Conservation (phyloP, 2,797 vertebrate species). For the Gymnoscopelus microlampas region DNA sequence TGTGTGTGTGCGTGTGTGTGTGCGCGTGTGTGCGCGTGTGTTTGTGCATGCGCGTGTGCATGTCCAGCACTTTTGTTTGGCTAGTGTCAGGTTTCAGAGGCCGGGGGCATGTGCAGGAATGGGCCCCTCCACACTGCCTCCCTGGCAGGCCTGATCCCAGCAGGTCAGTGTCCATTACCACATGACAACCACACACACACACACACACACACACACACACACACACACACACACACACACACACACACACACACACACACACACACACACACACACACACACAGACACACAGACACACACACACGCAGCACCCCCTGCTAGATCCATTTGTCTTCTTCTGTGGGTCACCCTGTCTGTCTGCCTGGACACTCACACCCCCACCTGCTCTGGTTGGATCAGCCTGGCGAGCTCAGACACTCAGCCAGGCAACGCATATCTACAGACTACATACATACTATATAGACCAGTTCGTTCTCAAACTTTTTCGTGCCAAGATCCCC, state of each 20-base stretch:
- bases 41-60: conserved; percentile 33
- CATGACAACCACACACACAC: conserved; percentile 64
- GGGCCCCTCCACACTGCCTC: conserved; percentile 63
- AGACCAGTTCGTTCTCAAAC: no score
- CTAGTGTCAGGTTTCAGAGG: conserved; percentile 74
- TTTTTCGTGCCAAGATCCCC: no score
- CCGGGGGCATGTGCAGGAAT: conserved; percentile 67
- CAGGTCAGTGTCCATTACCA: conserved; percentile 80
- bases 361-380: conserved; percentile 38
- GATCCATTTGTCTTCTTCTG: conserved; percentile 80
- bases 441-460: conserved; percentile 1
- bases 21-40: conserved; percentile 43
- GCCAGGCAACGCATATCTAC: neutral
- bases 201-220: no score
- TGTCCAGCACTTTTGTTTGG: conserved; percentile 66
- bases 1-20: conserved; percentile 60
- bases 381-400: conserved; percentile 47
- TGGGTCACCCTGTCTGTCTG: conserved; percentile 54
- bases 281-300: conserved; percentile 44
- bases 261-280: no score
- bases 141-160: conserved; percentile 71
- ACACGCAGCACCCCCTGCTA: conserved; percentile 61
- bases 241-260: no score
- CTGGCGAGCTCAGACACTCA: conserved; percentile 14
- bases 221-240: no score